Conservation (phyloP, 2,113 vertebrate genomes). For the Ammodytes dubius region DNA sequence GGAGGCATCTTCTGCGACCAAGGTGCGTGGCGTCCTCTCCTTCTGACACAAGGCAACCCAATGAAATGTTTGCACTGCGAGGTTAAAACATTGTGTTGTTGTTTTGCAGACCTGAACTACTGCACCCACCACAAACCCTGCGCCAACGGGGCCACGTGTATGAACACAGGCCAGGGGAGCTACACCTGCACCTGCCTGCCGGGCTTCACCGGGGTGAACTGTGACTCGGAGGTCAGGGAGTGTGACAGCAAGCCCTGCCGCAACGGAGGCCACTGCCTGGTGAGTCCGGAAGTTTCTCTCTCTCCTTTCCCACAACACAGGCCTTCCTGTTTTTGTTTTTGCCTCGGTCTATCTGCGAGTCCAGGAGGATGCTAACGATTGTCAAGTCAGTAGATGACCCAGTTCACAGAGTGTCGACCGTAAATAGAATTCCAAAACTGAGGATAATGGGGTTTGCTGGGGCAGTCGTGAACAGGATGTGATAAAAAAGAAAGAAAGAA, state of each 20-base stretch:
- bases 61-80: not conserved
- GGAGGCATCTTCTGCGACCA: constrained; percentile 98
- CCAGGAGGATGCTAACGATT: constrained; percentile 83
- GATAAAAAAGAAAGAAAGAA: constrained; percentile 41
- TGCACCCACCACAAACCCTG: constrained; percentile 98
- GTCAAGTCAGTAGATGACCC: constrained; percentile 80
- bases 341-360: constrained; percentile 75
- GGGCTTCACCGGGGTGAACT: constrained; percentile 92
- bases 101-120: constrained; percentile 93
- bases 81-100: not conserved
- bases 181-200: constrained; percentile 95
- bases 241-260: constrained; percentile 95
- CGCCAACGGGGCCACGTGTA: constrained; percentile 94
- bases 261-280: constrained; percentile 93
- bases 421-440: constrained; percentile 74
- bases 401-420: constrained; percentile 80
- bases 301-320: constrained; percentile 84
- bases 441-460: constrained; percentile 64
- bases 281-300: constrained; percentile 85
- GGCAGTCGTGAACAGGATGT: constrained; percentile 61
- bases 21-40: constrained; percentile 83
- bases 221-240: constrained; percentile 92
- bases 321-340: constrained; percentile 85
- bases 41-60: not conserved
- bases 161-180: constrained; percentile 96